A percentile compares a stretch with the other conserved stretches of the same genome.
These are phyloP conservation scores for Barnardius zonarius DNA, from an alignment of 2,113 vertebrate species.

Conservation along the genomic window DNA sequence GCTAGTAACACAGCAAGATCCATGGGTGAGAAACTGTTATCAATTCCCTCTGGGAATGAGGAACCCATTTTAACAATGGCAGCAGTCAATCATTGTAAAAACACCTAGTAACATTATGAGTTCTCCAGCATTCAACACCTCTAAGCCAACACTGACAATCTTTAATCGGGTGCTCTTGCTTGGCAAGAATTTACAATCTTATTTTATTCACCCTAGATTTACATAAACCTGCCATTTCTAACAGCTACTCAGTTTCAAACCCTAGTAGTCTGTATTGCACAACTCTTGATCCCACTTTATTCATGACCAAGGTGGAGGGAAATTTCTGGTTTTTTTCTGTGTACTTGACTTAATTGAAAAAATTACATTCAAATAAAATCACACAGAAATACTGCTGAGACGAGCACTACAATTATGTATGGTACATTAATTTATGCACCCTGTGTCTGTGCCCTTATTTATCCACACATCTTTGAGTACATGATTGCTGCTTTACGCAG, in stretches of 20 bases:
- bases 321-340: background rate
- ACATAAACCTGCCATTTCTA: background rate
- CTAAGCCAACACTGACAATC: background rate
- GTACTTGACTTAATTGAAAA: background rate
- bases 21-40: background rate
- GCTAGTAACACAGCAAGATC: background rate
- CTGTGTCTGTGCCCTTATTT: background rate
- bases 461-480: background rate
- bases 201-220: background rate
- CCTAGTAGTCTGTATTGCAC: background rate
- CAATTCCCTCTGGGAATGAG: background rate
- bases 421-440: background rate
- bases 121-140: background rate
- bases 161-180: background rate
- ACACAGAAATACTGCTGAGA: background rate
- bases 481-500: background rate
- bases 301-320: background rate
- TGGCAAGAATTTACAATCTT: background rate
- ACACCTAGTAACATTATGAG: background rate
- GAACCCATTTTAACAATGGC: background rate
- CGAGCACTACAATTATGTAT: accelerated
- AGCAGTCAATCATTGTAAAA: background rate
- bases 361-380: background rate
- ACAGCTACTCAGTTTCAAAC: background rate
- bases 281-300: background rate